phyloP scores from a whole-genome alignment of 2,888 invertebrate species.

The Hedya salicella region DNA sequence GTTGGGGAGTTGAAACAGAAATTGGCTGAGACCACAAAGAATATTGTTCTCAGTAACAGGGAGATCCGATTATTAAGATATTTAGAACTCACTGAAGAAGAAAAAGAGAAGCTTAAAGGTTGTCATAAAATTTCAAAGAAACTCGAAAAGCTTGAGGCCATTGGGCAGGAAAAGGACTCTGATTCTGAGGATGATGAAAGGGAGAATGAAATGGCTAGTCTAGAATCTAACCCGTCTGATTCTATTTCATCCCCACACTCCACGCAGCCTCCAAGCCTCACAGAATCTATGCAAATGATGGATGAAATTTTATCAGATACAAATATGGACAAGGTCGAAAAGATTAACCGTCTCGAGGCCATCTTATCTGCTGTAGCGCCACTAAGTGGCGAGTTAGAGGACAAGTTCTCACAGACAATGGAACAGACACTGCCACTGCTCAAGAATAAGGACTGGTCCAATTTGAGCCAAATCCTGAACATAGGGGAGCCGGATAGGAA shows the following conservation, averaged over 20 bases:
- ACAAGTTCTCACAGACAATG: slow-evolving; percentile 81
- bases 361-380: slow-evolving; percentile 92
- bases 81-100: slow-evolving; percentile 95
- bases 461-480: slow-evolving; percentile 79
- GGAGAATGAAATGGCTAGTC: slow-evolving; percentile 91
- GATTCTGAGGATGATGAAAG: slow-evolving; percentile 90
- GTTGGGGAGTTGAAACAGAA: slow-evolving; percentile 94
- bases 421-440: slow-evolving; percentile 81
- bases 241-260: slow-evolving; percentile 90
- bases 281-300: slow-evolving; percentile 95
- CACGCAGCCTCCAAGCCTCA: slow-evolving; percentile 92
- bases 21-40: slow-evolving; percentile 91
- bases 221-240: slow-evolving; percentile 92
- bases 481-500: slow-evolving; percentile 74
- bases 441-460: slow-evolving; percentile 83
- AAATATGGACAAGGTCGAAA: slow-evolving; percentile 93
- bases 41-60: slow-evolving; percentile 95
- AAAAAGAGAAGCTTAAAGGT: slow-evolving; percentile 95
- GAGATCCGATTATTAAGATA: slow-evolving; percentile 95
- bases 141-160: slow-evolving; percentile 93
- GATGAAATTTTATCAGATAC: slow-evolving; percentile 93
- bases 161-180: slow-evolving; percentile 90
- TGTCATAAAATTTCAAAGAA: slow-evolving; percentile 97
- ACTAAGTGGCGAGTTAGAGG: slow-evolving; percentile 86
- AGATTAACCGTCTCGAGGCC: slow-evolving; percentile 94